Percentiles rank a stretch among this genome's conserved stretches.
Evolutionary conservation across 1,140 invertebrate genomes (phyloP).

Genomic region (Parapsyche elsis): DNA sequence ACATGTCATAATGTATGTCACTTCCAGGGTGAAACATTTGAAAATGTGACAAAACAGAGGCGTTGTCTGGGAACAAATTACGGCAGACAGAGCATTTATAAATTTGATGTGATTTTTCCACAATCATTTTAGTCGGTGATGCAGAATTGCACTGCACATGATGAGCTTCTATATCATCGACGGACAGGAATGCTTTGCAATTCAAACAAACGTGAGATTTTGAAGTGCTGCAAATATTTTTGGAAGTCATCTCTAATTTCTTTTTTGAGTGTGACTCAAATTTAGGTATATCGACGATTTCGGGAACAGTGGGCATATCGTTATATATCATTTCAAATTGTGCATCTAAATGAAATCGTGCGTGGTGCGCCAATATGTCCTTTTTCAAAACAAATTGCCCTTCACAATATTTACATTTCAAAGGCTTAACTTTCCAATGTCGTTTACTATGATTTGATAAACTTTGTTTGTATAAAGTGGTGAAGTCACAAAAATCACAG

Average conservation of each 20-base stretch:
- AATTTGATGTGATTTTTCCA: conserved; percentile 28
- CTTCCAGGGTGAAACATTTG: not conserved
- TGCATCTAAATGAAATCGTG: not conserved
- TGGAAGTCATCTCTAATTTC: not conserved
- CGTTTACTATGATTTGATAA: conserved; percentile 29
- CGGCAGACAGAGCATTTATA: conserved; percentile 9
- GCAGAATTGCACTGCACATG: conserved; percentile 1
- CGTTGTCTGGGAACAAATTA: not conserved
- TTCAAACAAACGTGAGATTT: conserved; percentile 32
- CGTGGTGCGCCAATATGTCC: conserved; percentile 31
- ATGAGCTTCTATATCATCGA: conserved; percentile 26
- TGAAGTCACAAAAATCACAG: conserved; percentile 42
- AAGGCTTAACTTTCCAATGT: conserved; percentile 44
- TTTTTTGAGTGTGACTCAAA: not conserved
- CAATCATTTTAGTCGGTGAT: conserved; percentile 5
- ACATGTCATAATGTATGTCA: conserved; percentile 22
- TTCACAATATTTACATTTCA: conserved; percentile 41
- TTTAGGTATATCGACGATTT: not conserved
- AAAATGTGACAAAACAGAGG: not conserved
- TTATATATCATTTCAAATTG: conserved; percentile 13
- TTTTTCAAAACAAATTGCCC: conserved; percentile 5
- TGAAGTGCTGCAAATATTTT: not conserved
- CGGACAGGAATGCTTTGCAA: conserved; percentile 27
- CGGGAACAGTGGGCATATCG: conserved; percentile 33
- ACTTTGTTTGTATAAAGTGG: not conserved